phyloP scores from a whole-genome alignment of 2,797 vertebrate species.

The Gorsachius magnificus region DNA sequence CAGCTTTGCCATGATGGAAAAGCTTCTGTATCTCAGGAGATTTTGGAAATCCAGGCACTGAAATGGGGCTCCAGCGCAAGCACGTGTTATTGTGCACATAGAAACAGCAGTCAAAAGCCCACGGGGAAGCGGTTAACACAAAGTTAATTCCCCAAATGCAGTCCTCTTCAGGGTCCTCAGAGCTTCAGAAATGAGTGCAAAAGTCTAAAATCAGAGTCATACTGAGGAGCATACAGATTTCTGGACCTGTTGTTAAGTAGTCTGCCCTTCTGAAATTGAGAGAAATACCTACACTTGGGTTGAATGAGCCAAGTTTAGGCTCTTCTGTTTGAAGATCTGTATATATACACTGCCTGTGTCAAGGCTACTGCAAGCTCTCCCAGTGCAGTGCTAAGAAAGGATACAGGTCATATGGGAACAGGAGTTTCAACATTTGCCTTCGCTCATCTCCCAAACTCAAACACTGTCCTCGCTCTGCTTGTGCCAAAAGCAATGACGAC shows the following conservation, averaged over 20 bases:
- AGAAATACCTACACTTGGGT: neutral
- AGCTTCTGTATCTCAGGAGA: neutral
- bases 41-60: neutral
- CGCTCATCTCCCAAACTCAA: neutral
- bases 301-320: neutral
- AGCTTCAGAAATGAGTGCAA: neutral
- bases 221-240: neutral
- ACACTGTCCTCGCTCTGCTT: neutral
- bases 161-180: neutral
- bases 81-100: fast-evolving
- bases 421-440: neutral
- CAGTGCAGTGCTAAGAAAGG: neutral
- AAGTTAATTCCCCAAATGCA: neutral
- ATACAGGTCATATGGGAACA: neutral
- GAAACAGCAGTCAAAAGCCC: neutral
- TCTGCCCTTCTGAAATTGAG: neutral
- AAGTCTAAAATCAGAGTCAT: neutral
- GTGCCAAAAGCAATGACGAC: neutral
- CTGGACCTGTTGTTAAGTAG: neutral
- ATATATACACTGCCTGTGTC: neutral
- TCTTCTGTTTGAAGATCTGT: neutral
- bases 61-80: neutral
- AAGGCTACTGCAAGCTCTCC: neutral
- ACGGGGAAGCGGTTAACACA: neutral
- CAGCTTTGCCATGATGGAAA: neutral